Evolutionary conservation across 1,140 invertebrate genomes (phyloP).

Genomic region (Nasonia longicornis): DNA sequence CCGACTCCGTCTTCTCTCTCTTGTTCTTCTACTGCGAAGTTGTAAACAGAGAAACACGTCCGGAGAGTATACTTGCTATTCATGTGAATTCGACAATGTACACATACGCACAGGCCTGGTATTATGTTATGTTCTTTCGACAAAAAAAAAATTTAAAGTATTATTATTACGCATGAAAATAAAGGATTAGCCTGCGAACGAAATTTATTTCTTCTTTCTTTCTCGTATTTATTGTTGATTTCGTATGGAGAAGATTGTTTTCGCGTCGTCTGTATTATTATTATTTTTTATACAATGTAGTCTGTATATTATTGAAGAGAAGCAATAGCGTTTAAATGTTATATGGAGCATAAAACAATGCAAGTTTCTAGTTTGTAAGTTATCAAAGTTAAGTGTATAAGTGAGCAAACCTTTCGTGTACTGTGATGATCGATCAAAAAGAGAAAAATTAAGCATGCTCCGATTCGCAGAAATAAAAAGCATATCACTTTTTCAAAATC

Average conservation of each 20-base stretch:
- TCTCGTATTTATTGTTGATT: constrained; percentile 23
- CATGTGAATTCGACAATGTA: neutral
- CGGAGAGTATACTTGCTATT: too few relatives aligned
- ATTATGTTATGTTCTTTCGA: constrained; percentile 16
- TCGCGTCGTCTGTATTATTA: constrained; percentile 9
- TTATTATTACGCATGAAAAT: constrained; percentile 23
- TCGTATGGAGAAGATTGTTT: neutral
- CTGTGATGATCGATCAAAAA: constrained; percentile 40
- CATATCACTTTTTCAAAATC: constrained; percentile 17
- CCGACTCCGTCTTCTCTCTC: neutral
- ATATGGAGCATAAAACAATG: constrained; percentile 35
- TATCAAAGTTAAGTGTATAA: constrained; percentile 18
- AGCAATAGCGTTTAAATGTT: constrained; percentile 25
- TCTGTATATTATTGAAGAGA: constrained; percentile 15
- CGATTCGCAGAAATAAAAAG: constrained; percentile 7
- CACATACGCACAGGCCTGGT: constrained; percentile 11
- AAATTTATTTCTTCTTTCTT: constrained; percentile 12
- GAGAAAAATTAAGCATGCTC: neutral
- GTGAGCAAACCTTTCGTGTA: constrained; percentile 38
- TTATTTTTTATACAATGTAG: constrained; percentile 28
- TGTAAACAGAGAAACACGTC: neutral
- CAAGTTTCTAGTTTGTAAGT: constrained; percentile 35
- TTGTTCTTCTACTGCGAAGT: neutral
- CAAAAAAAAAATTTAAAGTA: constrained; percentile 18
- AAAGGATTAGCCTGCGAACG: neutral